A percentile compares a stretch with the other conserved stretches of the same genome.
These are phyloP conservation scores for Melitaea athalia DNA, from an alignment of 2,888 invertebrate species.

Conservation along the genomic window DNA sequence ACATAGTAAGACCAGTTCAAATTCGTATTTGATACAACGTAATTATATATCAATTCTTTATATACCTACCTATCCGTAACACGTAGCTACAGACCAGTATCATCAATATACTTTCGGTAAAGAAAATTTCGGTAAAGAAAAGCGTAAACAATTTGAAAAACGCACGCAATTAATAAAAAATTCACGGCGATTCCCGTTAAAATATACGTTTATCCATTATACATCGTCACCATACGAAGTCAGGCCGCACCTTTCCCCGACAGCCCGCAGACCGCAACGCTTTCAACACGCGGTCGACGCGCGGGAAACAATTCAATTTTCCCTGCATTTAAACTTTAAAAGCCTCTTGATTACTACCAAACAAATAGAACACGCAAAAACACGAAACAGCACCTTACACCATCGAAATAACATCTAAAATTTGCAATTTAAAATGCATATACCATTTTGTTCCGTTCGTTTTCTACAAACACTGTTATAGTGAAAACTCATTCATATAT, in stretches of 20 bases:
- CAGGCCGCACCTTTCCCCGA: slow-evolving; percentile 41
- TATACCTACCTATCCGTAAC: too few relatives aligned
- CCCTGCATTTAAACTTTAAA: slow-evolving; percentile 56
- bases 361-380: slow-evolving; percentile 14
- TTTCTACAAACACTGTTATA: slow-evolving; percentile 40
- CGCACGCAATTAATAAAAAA: neutral
- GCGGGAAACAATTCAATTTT: slow-evolving; percentile 61
- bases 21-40: too few relatives aligned
- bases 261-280: slow-evolving; percentile 47
- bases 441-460: slow-evolving; percentile 4
- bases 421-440: slow-evolving; percentile 11
- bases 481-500: slow-evolving; percentile 51
- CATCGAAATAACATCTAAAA: slow-evolving; percentile 16
- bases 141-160: neutral
- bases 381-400: slow-evolving; percentile 23
- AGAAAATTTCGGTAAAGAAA: neutral
- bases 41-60: too few relatives aligned
- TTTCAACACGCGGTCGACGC: slow-evolving; percentile 45
- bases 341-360: slow-evolving; percentile 49
- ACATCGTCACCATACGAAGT: slow-evolving; percentile 39
- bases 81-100: neutral
- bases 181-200: slow-evolving; percentile 1
- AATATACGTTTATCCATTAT: slow-evolving; percentile 23
- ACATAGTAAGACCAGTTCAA: too few relatives aligned
- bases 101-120: neutral